Conservation (phyloP, 2,113 vertebrate genomes). For the Tachycineta bicolor region DNA sequence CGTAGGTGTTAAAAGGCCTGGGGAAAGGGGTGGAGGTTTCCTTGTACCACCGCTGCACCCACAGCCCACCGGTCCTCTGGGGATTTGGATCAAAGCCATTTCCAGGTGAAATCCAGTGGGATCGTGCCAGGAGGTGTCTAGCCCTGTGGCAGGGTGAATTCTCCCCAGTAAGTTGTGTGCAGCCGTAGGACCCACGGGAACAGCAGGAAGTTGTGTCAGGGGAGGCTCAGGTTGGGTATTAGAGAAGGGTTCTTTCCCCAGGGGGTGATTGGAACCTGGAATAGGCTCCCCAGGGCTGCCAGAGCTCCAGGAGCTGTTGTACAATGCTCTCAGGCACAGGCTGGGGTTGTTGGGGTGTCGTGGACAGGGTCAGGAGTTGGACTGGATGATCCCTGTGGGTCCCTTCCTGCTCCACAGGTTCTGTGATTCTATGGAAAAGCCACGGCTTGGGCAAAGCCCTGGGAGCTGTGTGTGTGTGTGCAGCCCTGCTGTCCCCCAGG, state of each 20-base stretch:
- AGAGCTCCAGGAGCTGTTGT: accelerated
- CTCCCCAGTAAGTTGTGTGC: not conserved
- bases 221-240: not conserved
- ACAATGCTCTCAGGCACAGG: not conserved
- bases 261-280: not conserved
- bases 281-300: not conserved
- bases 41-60: not conserved
- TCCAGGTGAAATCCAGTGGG: not conserved
- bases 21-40: not conserved
- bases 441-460: not conserved
- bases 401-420: not conserved
- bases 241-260: not conserved
- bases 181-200: not conserved
- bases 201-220: not conserved
- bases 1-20: not conserved
- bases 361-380: not conserved
- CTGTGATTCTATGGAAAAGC: not conserved
- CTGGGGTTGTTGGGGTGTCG: not conserved
- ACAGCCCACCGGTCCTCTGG: not conserved
- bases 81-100: not conserved
- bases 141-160: not conserved
- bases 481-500: not conserved
- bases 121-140: not conserved
- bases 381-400: not conserved
- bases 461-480: not conserved